These are phyloP conservation scores for Pachydiplax longipennis DNA, from an alignment of 2,888 invertebrate species.

Conservation along the genomic window DNA sequence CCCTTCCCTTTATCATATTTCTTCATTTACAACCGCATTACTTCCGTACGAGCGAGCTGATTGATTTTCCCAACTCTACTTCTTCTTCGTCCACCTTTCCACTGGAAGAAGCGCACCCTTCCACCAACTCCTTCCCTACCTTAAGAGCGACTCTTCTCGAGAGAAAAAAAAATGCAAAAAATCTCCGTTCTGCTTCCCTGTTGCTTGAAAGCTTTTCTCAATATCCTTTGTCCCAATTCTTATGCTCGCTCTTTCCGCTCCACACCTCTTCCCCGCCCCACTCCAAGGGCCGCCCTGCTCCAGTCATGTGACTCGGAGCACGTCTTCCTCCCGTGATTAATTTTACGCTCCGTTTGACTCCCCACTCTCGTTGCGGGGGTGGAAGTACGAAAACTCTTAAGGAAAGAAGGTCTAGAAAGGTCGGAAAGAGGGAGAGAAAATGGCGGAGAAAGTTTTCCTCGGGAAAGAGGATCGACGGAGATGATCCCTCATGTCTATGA, in stretches of 20 bases:
- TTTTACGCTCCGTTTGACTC: constrained; percentile 28
- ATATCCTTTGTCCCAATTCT: background rate
- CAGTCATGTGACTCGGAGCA: background rate
- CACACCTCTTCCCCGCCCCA: background rate
- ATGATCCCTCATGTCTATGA: background rate
- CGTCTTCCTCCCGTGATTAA: constrained; percentile 29
- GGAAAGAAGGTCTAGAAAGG: background rate
- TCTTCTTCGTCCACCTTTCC: background rate
- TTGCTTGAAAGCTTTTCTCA: background rate
- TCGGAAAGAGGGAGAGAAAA: background rate
- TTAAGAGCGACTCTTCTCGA: background rate
- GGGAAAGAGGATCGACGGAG: background rate
- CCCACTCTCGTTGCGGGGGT: background rate
- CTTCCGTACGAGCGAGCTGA: background rate
- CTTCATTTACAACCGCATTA: background rate
- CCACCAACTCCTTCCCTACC: background rate
- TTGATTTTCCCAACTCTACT: background rate
- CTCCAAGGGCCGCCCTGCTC: background rate
- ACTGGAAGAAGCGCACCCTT: background rate
- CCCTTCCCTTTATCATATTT: background rate
- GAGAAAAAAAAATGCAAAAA: background rate
- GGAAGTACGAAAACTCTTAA: background rate
- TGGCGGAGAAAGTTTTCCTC: background rate
- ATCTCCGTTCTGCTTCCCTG: background rate
- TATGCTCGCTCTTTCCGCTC: background rate